Conservation (phyloP, 2,888 invertebrate genomes). For the Nomada lathburiana region DNA sequence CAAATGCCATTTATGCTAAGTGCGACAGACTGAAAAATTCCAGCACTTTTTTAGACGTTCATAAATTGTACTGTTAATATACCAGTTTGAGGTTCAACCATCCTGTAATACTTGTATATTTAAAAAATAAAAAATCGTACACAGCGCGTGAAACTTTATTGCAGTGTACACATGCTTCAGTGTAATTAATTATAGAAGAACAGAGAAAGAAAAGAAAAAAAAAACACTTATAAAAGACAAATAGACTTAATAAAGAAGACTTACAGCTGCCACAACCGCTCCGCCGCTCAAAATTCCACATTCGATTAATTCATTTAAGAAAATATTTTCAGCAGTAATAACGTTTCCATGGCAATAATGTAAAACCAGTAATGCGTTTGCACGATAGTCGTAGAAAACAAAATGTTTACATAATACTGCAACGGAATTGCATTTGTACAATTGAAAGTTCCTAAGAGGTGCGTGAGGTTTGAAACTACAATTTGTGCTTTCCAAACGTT, state of each 20-base stretch:
- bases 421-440: slow-evolving; percentile 71
- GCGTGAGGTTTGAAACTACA: slow-evolving; percentile 44
- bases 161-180: slow-evolving; percentile 48
- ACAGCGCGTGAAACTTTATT: slow-evolving; percentile 34
- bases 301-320: slow-evolving; percentile 56
- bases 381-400: slow-evolving; percentile 49
- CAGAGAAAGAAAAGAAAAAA: background rate
- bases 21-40: slow-evolving; percentile 62
- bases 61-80: slow-evolving; percentile 48
- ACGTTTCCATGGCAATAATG: slow-evolving; percentile 73
- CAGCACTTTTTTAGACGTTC: slow-evolving; percentile 57
- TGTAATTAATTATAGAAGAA: slow-evolving; percentile 42
- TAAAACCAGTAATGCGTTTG: slow-evolving; percentile 59
- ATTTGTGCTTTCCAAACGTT: slow-evolving; percentile 28
- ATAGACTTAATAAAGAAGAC: slow-evolving; percentile 49
- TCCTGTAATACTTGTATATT: slow-evolving; percentile 57
- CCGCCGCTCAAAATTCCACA: slow-evolving; percentile 65
- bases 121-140: slow-evolving; percentile 33
- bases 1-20: slow-evolving; percentile 50
- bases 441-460: slow-evolving; percentile 69
- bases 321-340: slow-evolving; percentile 72
- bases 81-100: slow-evolving; percentile 56
- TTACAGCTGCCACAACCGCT: slow-evolving; percentile 66
- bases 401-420: slow-evolving; percentile 56
- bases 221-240: slow-evolving; percentile 50